Conservation (phyloP, 2,113 vertebrate species). For the Chloroceryle aenea region DNA sequence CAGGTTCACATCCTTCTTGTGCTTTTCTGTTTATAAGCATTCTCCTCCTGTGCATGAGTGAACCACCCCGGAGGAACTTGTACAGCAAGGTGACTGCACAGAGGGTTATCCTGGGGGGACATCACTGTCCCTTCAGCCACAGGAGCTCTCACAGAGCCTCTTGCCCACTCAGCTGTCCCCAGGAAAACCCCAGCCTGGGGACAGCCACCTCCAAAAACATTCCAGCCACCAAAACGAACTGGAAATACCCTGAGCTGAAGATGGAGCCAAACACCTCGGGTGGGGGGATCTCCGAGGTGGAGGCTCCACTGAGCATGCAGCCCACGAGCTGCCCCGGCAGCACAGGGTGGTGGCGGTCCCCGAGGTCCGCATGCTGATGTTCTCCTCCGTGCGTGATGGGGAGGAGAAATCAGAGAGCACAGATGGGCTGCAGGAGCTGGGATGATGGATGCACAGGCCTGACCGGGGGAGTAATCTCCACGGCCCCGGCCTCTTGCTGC, state of each 20-base stretch:
- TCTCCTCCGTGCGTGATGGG: rapidly evolving
- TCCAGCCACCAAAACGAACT: neutral
- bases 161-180: neutral
- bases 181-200: neutral
- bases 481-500: rapidly evolving
- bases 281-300: neutral
- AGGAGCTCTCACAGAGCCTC: neutral
- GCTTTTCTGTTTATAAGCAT: neutral
- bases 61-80: rapidly evolving
- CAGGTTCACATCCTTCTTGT: neutral
- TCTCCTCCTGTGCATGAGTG: neutral
- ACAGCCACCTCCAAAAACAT: neutral
- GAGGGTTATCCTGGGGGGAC: rapidly evolving
- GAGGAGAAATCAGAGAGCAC: neutral
- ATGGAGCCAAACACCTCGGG: rapidly evolving
- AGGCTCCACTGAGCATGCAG: rapidly evolving
- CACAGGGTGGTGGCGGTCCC: rapidly evolving
- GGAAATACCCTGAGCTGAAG: neutral
- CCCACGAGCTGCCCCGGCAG: rapidly evolving
- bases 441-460: neutral
- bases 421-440: rapidly evolving
- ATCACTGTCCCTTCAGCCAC: neutral
- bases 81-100: neutral
- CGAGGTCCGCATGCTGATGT: rapidly evolving
- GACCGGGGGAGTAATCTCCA: neutral